Percentiles rank a stretch among this genome's conserved stretches.
These are phyloP conservation scores for Serranus cabrilla DNA, from an alignment of 2,797 vertebrate genomes.

Conservation along the genomic window DNA sequence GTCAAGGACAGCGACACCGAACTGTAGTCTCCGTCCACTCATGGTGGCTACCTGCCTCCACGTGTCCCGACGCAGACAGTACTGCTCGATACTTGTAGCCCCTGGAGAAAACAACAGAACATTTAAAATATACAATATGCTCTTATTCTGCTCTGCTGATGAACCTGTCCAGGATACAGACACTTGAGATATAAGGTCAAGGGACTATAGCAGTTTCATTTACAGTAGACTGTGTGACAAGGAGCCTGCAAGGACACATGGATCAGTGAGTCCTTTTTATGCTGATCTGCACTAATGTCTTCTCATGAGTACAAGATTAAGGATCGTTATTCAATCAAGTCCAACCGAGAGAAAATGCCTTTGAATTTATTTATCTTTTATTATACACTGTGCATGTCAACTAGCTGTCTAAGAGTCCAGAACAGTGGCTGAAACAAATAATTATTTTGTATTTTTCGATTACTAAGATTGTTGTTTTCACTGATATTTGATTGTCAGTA, in stretches of 20 bases:
- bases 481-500: not conserved
- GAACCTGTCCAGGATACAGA: not conserved
- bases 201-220: not conserved
- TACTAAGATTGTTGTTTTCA: too few species aligned
- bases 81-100: conserved; percentile 98
- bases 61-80: conserved; percentile 93
- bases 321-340: not conserved
- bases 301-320: conserved; percentile 1
- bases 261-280: not conserved
- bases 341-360: not conserved
- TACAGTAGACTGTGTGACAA: not conserved
- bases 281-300: not conserved
- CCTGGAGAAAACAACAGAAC: conserved; percentile 78
- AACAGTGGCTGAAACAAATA: not conserved
- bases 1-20: conserved; percentile 94
- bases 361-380: not conserved
- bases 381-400: not conserved
- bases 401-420: not conserved
- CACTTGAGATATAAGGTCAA: not conserved
- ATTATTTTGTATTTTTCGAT: not conserved
- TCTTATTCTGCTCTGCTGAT: not conserved
- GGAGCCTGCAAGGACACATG: not conserved
- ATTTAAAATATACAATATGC: not conserved
- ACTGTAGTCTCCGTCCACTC: conserved; percentile 96
- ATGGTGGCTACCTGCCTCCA: conserved; percentile 97